These are phyloP conservation scores for Ophion slaviceki DNA, from an alignment of 2,888 invertebrate genomes.

Conservation along the genomic window DNA sequence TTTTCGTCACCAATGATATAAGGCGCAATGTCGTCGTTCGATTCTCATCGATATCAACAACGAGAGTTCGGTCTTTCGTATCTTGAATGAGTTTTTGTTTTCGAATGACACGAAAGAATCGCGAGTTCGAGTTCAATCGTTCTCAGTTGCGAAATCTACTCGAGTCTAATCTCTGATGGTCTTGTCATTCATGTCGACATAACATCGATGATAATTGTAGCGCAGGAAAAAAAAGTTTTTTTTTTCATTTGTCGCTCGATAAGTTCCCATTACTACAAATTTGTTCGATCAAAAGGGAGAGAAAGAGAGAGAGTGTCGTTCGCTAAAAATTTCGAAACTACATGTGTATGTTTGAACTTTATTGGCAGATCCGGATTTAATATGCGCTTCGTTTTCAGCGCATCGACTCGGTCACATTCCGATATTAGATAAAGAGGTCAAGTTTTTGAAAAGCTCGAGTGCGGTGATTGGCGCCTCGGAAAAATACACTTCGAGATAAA, in stretches of 20 bases:
- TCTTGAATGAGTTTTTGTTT: not conserved
- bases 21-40: not conserved
- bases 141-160: slow-evolving; percentile 45
- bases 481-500: slow-evolving; percentile 16
- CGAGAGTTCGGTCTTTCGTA: too few relatives aligned
- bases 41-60: not conserved
- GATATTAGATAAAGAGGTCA: slow-evolving; percentile 34
- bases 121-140: not conserved
- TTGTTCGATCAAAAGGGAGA: slow-evolving; percentile 8
- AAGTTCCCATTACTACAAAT: slow-evolving; percentile 10
- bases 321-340: slow-evolving; percentile 3
- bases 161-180: slow-evolving; percentile 51
- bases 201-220: slow-evolving; percentile 18
- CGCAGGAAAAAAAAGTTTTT: slow-evolving; percentile 8
- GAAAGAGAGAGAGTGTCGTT: not conserved
- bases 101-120: not conserved
- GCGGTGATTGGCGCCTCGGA: not conserved
- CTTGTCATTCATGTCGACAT: slow-evolving; percentile 11
- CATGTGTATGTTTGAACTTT: slow-evolving; percentile 4
- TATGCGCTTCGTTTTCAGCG: not conserved
- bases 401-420: not conserved
- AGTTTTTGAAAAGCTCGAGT: slow-evolving; percentile 8
- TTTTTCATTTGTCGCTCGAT: not conserved
- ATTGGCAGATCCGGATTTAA: slow-evolving; percentile 11
- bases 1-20: not conserved